phyloP scores from a whole-genome alignment of 2,888 invertebrate species.

The Ochropacha duplaris region DNA sequence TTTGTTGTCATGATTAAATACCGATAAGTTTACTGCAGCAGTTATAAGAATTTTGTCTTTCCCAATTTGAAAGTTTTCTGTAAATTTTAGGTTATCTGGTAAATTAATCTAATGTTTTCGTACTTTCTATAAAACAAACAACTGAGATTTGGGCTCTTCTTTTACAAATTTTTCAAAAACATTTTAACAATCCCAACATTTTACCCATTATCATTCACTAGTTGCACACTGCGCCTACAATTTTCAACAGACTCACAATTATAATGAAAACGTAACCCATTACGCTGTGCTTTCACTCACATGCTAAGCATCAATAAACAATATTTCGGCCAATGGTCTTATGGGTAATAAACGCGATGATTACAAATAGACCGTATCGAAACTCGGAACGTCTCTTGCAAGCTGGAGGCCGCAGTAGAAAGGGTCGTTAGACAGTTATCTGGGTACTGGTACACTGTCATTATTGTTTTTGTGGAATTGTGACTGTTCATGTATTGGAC shows the following conservation, averaged over 20 bases:
- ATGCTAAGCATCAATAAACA: constrained; percentile 49
- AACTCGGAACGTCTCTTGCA: constrained; percentile 12
- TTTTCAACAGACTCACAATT: background rate
- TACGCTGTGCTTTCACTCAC: constrained; percentile 17
- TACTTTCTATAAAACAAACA: background rate
- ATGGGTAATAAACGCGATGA: constrained; percentile 43
- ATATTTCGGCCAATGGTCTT: constrained; percentile 35
- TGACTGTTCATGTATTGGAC: background rate
- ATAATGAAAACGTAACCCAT: constrained; percentile 7
- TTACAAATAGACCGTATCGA: constrained; percentile 42
- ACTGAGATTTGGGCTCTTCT: background rate
- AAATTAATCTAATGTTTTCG: too few relatives aligned
- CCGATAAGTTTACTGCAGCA: too few relatives aligned
- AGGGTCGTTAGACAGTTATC: constrained; percentile 11
- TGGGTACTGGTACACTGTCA: background rate
- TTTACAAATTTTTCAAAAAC: background rate
- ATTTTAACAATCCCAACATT: background rate
- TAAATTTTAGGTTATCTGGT: too few relatives aligned
- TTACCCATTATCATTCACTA: background rate
- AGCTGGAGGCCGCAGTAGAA: constrained; percentile 12
- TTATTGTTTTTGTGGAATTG: background rate
- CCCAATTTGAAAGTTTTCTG: too few relatives aligned
- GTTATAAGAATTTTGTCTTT: too few relatives aligned
- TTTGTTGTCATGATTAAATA: too few relatives aligned
- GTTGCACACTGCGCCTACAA: background rate